phyloP scores from a whole-genome alignment of 2,888 invertebrate genomes.

The Synergus japonicus region DNA sequence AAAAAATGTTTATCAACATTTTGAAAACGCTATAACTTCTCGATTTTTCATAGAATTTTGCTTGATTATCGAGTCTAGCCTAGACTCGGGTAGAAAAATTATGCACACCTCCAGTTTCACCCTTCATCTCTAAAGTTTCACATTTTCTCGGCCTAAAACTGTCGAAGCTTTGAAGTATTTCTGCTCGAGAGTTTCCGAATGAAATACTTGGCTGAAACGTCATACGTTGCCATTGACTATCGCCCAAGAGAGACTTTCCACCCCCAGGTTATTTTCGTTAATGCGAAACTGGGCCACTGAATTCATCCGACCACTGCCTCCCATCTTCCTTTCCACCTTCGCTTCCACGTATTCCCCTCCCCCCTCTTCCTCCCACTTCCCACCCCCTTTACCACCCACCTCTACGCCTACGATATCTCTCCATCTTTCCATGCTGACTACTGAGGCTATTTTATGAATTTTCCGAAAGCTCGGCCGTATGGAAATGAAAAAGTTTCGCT shows the following conservation, averaged over 20 bases:
- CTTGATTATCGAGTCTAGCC: too few relatives aligned
- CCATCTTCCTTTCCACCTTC: constrained; percentile 45
- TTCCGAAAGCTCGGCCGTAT: constrained; percentile 54
- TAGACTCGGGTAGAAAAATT: too few relatives aligned
- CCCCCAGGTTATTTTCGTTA: constrained; percentile 55
- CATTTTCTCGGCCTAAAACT: neutral
- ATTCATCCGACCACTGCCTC: constrained; percentile 48
- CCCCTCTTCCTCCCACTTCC: neutral
- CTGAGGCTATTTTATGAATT: constrained; percentile 62
- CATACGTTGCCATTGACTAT: constrained; percentile 28
- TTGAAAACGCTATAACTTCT: too few relatives aligned
- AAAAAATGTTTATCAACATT: too few relatives aligned
- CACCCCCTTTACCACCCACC: too few relatives aligned
- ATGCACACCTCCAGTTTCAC: neutral
- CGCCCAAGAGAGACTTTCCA: constrained; percentile 32
- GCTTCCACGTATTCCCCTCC: constrained; percentile 42
- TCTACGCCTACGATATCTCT: constrained; percentile 14
- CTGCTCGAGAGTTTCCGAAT: constrained; percentile 14
- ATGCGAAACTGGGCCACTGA: constrained; percentile 55
- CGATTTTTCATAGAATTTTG: too few relatives aligned
- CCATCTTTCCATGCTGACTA: constrained; percentile 34
- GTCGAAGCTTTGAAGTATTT: constrained; percentile 16
- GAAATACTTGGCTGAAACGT: constrained; percentile 8
- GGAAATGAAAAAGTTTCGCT: constrained; percentile 62
- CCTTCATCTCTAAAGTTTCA: neutral